These are phyloP conservation scores for Sinocyclocheilus anshuiensis DNA, from an alignment of 2,113 vertebrate genomes.

Conservation along the genomic window DNA sequence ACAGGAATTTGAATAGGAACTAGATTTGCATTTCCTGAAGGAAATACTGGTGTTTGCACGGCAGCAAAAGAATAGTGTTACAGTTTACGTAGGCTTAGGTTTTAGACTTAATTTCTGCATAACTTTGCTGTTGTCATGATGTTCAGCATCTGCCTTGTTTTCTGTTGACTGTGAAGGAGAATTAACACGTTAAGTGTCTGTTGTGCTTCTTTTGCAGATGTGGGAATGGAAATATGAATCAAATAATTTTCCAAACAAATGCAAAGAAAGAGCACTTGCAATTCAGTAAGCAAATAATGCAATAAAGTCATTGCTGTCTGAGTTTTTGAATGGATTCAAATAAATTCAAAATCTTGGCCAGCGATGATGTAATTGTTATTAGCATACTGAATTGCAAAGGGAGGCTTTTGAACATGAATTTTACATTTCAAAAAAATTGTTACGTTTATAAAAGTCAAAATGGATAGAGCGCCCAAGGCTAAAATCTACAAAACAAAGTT, in stretches of 20 bases:
- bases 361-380: no score
- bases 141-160: not conserved
- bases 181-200: not conserved
- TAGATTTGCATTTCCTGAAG: slow-evolving; percentile 4
- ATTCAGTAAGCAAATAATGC: no score
- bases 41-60: not conserved
- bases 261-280: no score
- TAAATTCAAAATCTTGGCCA: no score
- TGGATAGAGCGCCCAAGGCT: not conserved
- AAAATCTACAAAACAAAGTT: slow-evolving; percentile 9
- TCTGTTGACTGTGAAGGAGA: not conserved
- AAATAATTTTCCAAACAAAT: not conserved
- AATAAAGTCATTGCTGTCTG: not conserved
- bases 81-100: not conserved
- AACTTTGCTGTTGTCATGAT: not conserved
- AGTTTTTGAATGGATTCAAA: not conserved
- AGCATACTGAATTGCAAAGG: not conserved
- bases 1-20: slow-evolving; percentile 9
- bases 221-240: not conserved
- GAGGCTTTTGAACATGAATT: not conserved
- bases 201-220: not conserved
- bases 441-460: not conserved
- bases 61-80: not conserved
- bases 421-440: not conserved
- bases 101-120: not conserved